phyloP scores from a whole-genome alignment of 1,140 invertebrate genomes.

The Brachionus sp. region DNA sequence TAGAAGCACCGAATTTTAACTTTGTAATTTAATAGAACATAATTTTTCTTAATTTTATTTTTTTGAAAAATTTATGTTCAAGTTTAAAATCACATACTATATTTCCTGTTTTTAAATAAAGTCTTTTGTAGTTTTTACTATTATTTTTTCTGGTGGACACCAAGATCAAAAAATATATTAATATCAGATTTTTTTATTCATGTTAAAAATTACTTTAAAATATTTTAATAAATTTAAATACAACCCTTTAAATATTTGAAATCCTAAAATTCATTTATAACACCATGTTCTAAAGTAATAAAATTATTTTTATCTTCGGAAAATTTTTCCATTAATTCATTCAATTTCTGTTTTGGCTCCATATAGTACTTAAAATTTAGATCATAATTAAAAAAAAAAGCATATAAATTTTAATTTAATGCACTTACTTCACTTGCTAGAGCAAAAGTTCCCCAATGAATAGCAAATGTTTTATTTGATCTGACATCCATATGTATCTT shows the following conservation, averaged over 20 bases:
- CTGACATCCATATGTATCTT: slow-evolving; percentile 60
- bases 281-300: slow-evolving; percentile 46
- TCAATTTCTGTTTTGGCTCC: slow-evolving; percentile 46
- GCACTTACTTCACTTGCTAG: slow-evolving; percentile 48
- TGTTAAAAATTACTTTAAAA: neutral
- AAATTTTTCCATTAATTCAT: neutral
- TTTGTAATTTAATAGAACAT: no score
- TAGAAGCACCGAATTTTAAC: no score
- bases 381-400: slow-evolving; percentile 11
- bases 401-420: neutral
- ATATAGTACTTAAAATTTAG: slow-evolving; percentile 36
- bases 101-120: no score
- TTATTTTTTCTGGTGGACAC: no score
- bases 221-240: neutral
- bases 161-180: no score
- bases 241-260: neutral
- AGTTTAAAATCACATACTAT: no score
- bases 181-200: no score
- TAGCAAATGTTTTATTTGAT: slow-evolving; percentile 51
- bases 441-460: slow-evolving; percentile 58
- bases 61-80: no score
- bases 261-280: slow-evolving; percentile 43
- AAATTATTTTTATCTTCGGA: slow-evolving; percentile 26
- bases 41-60: no score
- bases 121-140: no score